phyloP scores from a whole-genome alignment of 2,113 vertebrate species.

The Micromys minutus region DNA sequence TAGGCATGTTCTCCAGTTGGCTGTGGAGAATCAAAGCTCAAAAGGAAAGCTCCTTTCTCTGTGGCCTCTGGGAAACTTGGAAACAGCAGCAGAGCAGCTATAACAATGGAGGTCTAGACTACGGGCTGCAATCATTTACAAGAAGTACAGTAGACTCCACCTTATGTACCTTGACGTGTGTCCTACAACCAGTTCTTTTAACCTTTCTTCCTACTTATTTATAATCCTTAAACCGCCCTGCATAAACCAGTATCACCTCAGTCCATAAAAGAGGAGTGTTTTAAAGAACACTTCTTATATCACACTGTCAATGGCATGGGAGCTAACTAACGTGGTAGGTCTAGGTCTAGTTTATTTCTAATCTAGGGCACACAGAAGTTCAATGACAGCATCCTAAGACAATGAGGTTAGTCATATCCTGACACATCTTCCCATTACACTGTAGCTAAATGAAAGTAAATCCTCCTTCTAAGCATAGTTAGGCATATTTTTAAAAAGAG shows the following conservation, averaged over 20 bases:
- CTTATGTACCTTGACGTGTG: not conserved
- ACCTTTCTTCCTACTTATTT: not conserved
- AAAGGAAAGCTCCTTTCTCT: not conserved
- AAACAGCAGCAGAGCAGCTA: not conserved
- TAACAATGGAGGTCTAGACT: not conserved
- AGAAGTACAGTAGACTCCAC: not conserved
- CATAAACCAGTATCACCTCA: not conserved
- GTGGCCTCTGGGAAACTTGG: not conserved
- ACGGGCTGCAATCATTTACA: not conserved
- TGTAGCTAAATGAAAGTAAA: constrained; percentile 17
- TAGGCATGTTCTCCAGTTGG: not conserved
- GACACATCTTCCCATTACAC: not conserved
- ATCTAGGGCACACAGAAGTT: not conserved
- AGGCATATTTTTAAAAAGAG: not conserved
- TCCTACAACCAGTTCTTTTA: not conserved
- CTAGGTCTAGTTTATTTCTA: not conserved
- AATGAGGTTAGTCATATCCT: constrained; percentile 22
- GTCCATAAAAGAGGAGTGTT: not conserved
- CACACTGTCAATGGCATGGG: not conserved
- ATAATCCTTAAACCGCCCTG: constrained; percentile 1
- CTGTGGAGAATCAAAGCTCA: constrained; percentile 20
- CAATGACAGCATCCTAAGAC: not conserved
- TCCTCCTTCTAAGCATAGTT: not conserved
- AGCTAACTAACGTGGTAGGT: not conserved
- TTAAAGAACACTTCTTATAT: not conserved